Evolutionary conservation across 2,888 invertebrate species (phyloP).

Genomic region (Caradrina clavipalpis): DNA sequence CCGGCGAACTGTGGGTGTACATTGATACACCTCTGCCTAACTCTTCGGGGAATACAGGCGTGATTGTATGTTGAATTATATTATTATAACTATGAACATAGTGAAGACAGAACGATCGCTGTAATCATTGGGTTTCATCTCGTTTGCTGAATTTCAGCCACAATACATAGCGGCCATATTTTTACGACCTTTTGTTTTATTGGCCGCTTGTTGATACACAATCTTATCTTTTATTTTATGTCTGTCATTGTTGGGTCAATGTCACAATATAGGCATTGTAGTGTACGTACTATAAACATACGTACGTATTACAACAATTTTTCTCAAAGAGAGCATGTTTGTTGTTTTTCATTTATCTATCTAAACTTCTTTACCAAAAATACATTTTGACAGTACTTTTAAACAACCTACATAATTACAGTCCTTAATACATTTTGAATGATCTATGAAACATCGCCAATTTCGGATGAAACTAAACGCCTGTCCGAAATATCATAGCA

Average conservation of each 20-base stretch:
- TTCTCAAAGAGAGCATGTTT: neutral
- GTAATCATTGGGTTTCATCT: constrained; percentile 23
- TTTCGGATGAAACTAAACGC: constrained; percentile 35
- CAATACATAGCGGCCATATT: constrained; percentile 42
- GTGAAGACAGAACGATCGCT: neutral
- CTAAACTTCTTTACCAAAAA: neutral
- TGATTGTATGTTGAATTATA: too few species aligned
- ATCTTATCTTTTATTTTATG: constrained; percentile 43
- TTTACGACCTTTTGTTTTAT: constrained; percentile 48
- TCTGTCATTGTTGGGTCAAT: constrained; percentile 40
- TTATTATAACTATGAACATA: too few species aligned
- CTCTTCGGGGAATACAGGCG: too few species aligned
- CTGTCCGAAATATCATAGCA: constrained; percentile 59
- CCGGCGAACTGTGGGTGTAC: too few species aligned
- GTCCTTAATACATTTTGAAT: neutral
- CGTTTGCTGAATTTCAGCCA: constrained; percentile 31
- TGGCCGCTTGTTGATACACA: constrained; percentile 41
- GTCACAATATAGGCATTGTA: constrained; percentile 1
- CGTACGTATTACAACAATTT: neutral
- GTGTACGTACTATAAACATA: neutral
- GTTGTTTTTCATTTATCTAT: neutral
- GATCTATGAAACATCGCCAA: neutral
- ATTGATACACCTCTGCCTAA: too few species aligned
- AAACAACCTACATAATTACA: too few species aligned
- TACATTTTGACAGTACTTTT: neutral